Evolutionary conservation across 2,797 vertebrate genomes (phyloP).

Genomic region (Gymnoscopelus braueri): DNA sequence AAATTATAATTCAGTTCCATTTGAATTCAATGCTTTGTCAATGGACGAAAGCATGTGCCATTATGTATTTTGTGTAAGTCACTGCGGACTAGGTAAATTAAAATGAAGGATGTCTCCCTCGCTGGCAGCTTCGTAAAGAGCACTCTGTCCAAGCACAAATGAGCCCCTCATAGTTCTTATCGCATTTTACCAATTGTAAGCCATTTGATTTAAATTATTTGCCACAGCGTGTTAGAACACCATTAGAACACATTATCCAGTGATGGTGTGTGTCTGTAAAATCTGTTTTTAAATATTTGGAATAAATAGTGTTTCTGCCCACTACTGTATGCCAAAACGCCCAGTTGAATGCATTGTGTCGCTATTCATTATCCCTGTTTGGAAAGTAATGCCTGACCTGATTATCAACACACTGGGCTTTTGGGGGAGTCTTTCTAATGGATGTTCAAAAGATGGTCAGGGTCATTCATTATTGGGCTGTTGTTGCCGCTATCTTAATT

Average conservation of each 20-base stretch:
- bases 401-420: conserved; percentile 27
- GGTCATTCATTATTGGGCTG: conserved; percentile 34
- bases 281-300: conserved; percentile 1
- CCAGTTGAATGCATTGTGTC: neutral
- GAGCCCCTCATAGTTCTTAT: neutral
- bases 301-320: neutral
- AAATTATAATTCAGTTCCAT: no score
- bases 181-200: conserved; percentile 5
- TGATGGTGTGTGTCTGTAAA: neutral
- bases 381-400: conserved; percentile 5
- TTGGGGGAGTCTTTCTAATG: conserved; percentile 37
- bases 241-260: neutral
- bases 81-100: neutral
- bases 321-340: neutral
- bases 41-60: neutral
- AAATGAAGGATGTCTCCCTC: conserved; percentile 5
- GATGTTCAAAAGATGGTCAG: conserved; percentile 31
- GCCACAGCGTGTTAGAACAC: neutral
- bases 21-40: no score
- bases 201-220: conserved; percentile 3
- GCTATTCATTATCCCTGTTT: neutral
- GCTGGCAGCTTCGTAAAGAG: conserved; percentile 11
- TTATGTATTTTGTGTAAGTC: conserved; percentile 7
- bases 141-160: conserved; percentile 22
- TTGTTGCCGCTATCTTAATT: conserved; percentile 33